Evolutionary conservation across 1,140 invertebrate genomes (phyloP), one percentile per base, ranked within the genome.

Genomic region (Oryzaephilus surinamensis): DNA sequence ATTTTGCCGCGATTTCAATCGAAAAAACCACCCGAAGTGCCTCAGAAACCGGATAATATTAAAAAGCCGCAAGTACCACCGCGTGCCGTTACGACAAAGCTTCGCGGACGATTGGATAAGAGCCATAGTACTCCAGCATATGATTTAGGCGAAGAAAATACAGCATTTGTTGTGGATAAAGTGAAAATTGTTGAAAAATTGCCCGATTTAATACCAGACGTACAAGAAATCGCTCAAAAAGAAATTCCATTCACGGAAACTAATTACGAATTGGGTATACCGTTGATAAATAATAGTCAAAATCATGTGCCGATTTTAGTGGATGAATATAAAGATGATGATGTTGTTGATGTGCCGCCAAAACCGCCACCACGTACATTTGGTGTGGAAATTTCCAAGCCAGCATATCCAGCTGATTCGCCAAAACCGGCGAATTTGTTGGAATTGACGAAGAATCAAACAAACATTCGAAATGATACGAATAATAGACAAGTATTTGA

Each of bases 101-200:
- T 61, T 51, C 43, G 67, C 69, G 24, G 78, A 66, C 24, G 70
- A 26, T 60, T 84, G 24, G 81, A 85, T 61, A 84, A 84, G 60
- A 81, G 77, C 50, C 72, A 79, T 52, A 84, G 80, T 43, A 82
- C 79, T 3, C 81, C 81, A 0, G 77, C 78, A 0, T 84, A 84
- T 59, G 79, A 84, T 59, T 68, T 76, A 46, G 65, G 68, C 8
- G 52, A 51, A 19, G 36, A 44, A 13, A 30, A 41, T n/a, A 30
- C 41, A 6, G 20, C 37, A 18, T 12, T 37, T 1, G 30, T 41
- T 13, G 48, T 42, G n/a, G 41, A 24, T 12, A 35, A 33, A 13
- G 32, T 27, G n/a, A 32, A 32, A 15, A 14, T 32, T 6, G 20
- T 28, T 1, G 17, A 41, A 27, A 41, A 41, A 4, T 12, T 7